Conservation (phyloP, 2,797 vertebrate genomes). For the Acanthurus lineatus region DNA sequence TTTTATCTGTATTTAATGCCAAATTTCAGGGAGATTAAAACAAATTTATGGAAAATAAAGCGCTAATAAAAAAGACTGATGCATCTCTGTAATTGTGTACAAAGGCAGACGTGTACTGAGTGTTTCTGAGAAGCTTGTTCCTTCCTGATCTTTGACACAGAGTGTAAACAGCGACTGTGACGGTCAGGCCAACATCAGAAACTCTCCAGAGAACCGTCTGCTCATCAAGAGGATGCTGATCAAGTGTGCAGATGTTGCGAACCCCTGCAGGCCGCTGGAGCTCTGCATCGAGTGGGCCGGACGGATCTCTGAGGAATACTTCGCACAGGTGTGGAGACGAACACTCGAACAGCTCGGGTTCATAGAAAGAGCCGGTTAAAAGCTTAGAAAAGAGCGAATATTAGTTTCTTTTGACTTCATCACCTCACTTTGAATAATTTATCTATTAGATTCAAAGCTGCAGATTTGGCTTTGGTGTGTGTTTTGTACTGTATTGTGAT, state of each 20-base stretch:
- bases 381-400: no score
- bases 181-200: slow-evolving; percentile 87
- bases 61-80: no score
- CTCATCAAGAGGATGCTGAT: slow-evolving; percentile 97
- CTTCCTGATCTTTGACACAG: slow-evolving; percentile 61
- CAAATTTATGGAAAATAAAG: no score
- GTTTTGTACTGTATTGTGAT: background rate
- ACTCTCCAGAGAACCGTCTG: slow-evolving; percentile 92
- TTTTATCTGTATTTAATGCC: no score
- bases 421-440: background rate
- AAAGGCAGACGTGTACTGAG: background rate
- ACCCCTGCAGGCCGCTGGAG: slow-evolving; percentile 93
- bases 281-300: slow-evolving; percentile 97
- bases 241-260: slow-evolving; percentile 97
- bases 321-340: slow-evolving; percentile 89
- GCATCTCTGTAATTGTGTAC: background rate
- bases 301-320: slow-evolving; percentile 97
- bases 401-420: no score
- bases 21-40: no score
- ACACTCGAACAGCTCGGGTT: background rate
- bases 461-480: background rate
- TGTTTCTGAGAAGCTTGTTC: background rate
- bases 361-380: no score
- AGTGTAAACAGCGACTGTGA: slow-evolving; percentile 82
- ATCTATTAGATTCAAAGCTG: background rate